Base-by-base conservation (phyloP, 2,113 vertebrate genomes). In the Pyrgilauda ruficollis region DNA sequence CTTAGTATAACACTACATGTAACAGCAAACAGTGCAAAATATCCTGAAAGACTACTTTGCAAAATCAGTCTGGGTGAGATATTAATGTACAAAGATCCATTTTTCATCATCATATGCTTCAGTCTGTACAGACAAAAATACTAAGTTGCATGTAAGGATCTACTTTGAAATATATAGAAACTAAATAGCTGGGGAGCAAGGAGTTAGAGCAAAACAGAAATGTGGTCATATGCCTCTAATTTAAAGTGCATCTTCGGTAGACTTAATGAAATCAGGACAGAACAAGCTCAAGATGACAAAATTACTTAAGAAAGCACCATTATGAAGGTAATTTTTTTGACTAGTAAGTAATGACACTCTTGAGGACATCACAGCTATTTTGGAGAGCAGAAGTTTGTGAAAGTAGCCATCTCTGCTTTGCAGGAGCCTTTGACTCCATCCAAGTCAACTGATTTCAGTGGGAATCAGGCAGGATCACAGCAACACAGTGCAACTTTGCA, bases 261-360 rank as follows among this genome's bases (percentile, higher is more conserved):
- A 24, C 35, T 50, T 89, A 50, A 84, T 49, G 43, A 94, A 87
- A 44, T 72, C 56, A 31, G 37, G 28, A 61, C 10, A 66, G 43
- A 89, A 89, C 7, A 92, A 90, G 62, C 53, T 88, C 41, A 66
- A 76, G 85, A 76, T 85, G 49, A 87, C 49, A 79, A 93, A 93
- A 92, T 87, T 88, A 87, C 76, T 84, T 24, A 74, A 89, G 68
- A 70, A 80, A 88, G 50, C 39, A 70, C 16, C 62, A 73, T 68
- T 90, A 75, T 13, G 3, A 79, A 93, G 50, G 76, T 50, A 76
- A 69, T 87, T 84, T 87, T 87, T 84, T 91, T 21, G 10, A 73
- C 43, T 79, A 63, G 31, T 43, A 83, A 72, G 56, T 90, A 93
- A 91, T 55, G 80, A 55, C 14, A 27, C 24, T 80, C 39, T 59